phyloP scores from a whole-genome alignment of 1,140 invertebrate species.

The Leptonema lineaticorne region DNA sequence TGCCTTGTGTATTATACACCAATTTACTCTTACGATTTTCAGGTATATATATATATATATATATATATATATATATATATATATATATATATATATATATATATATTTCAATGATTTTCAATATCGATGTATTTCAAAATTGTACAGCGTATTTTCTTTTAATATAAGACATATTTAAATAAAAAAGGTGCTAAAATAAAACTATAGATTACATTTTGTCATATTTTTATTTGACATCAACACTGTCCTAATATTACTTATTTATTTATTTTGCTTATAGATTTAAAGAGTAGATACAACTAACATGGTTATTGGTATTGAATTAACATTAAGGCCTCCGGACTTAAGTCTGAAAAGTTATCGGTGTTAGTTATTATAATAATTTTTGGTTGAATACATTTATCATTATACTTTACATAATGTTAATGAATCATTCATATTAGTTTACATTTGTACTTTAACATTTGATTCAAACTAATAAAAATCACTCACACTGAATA shows the following conservation, averaged over 20 bases:
- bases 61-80: too few species aligned
- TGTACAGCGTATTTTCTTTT: too few species aligned
- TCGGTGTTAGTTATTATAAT: slow-evolving; percentile 40
- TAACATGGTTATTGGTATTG: background rate
- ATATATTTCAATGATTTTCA: too few species aligned
- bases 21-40: too few species aligned
- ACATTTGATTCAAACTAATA: slow-evolving; percentile 19
- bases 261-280: background rate
- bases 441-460: slow-evolving; percentile 38
- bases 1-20: too few species aligned
- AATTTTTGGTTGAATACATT: slow-evolving; percentile 41
- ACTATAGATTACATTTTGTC: background rate
- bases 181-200: background rate
- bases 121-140: too few species aligned
- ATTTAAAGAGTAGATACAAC: background rate
- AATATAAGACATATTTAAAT: too few species aligned
- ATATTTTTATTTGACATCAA: slow-evolving; percentile 28
- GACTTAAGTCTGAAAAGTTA: slow-evolving; percentile 23
- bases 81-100: too few species aligned
- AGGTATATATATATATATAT: too few species aligned
- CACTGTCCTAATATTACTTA: slow-evolving; percentile 23
- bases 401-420: slow-evolving; percentile 34
- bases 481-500: background rate
- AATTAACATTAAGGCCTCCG: slow-evolving; percentile 29
- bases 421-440: slow-evolving; percentile 29